Evolutionary conservation across 2,888 invertebrate genomes (phyloP), one percentile per base, ranked within the genome.

Genomic region (Arrhopalites spinosus): DNA sequence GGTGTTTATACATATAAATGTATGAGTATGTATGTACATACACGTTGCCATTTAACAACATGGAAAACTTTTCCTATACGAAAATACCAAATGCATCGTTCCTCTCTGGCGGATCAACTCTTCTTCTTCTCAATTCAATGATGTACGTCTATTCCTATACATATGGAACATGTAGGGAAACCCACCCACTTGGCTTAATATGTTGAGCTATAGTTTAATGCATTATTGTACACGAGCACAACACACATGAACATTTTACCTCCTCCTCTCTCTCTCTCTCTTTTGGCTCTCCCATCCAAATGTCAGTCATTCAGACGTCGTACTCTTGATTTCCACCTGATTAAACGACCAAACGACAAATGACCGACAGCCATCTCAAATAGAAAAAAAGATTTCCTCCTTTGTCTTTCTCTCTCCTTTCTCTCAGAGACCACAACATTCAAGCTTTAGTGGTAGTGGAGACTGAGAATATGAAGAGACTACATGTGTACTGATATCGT

Each of bases 251-350:
- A 11, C 36, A 7, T n/a, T n/a, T n/a, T n/a, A n/a, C n/a, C 53
- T 56, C 20, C 23, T 20, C 20, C 53, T 7, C 7, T 8, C 53
- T 56, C 23, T 56, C 53, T 20, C 53, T 56, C 20, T 13, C 50
- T 50, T 15, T 15, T 50, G 50, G 50, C 29, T n/a, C 63, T 64
- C 29, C 47, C 47, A 43, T 13, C 61, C 29, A 50, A 17, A 72
- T 45, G 63, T 61, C 61, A 61, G 63, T 63, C 63, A 72, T 63
- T 72, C 61, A 63, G 63, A 72, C 63, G 72, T 72, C 72, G 47
- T 72, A 63, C 63, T 72, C 72, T 47, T 69, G 53, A 69, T 36
- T 63, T 72, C 72, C 72, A 63, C 72, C 63, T 72, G 72, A 72
- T 72, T 72, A 72, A 72, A 63, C 47, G 36, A 36, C 36, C n/a